Conservation (phyloP, 2,113 vertebrate genomes). For the Lathamus discolor region DNA sequence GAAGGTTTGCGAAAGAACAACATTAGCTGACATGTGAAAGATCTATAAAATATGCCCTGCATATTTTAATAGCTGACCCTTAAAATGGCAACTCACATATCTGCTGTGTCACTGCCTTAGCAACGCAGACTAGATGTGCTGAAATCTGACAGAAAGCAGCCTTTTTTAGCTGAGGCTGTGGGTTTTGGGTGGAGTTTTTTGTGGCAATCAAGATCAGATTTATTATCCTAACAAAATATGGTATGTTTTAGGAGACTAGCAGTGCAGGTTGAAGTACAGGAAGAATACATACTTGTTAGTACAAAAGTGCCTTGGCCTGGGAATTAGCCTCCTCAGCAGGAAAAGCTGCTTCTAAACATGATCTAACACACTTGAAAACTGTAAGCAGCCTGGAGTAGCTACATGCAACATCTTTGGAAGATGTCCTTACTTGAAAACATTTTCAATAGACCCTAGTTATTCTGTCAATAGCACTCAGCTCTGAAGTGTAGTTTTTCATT, state of each 20-base stretch:
- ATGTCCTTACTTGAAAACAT: neutral
- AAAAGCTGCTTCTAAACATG: neutral
- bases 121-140: neutral
- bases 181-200: accelerated
- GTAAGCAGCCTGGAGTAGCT: neutral
- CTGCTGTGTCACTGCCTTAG: slow-evolving; percentile 59
- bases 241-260: neutral
- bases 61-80: slow-evolving; percentile 5
- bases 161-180: neutral
- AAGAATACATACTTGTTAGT: neutral
- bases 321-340: neutral
- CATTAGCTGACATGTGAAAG: neutral
- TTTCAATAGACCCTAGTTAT: neutral
- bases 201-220: neutral
- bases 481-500: neutral
- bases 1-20: neutral
- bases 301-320: neutral
- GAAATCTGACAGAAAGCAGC: neutral
- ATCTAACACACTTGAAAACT: neutral
- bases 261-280: neutral
- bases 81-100: slow-evolving; percentile 57
- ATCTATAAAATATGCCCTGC: neutral
- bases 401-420: neutral
- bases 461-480: neutral
- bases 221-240: neutral